These are phyloP conservation scores for Lasiurus borealis DNA, from an alignment of 2,113 vertebrate species.

Conservation along the genomic window DNA sequence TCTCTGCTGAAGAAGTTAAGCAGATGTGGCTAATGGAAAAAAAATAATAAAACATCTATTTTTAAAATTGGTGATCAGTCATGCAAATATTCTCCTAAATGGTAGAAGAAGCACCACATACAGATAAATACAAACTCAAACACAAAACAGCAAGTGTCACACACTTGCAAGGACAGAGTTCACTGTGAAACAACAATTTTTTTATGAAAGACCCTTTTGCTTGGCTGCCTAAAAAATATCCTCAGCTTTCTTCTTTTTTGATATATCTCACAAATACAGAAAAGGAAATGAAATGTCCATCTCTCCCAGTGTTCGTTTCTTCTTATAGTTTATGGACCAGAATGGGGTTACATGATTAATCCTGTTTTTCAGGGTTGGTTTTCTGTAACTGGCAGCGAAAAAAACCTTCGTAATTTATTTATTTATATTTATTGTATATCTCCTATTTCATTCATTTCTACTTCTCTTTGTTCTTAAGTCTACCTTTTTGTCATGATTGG, in stretches of 20 bases:
- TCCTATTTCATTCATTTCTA: too few species aligned
- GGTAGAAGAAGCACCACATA: background rate
- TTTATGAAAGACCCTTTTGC: background rate
- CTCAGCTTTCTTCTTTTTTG: background rate
- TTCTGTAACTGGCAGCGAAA: too few species aligned
- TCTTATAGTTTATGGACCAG: background rate
- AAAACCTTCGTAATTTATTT: too few species aligned
- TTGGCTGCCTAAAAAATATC: background rate
- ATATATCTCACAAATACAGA: background rate
- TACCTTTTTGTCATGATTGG: too few species aligned
- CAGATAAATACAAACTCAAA: background rate
- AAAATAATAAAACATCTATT: background rate
- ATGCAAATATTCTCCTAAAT: background rate
- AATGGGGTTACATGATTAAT: background rate
- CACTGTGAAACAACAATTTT: background rate
- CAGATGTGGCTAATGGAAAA: background rate
- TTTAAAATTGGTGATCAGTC: background rate
- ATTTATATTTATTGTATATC: too few species aligned
- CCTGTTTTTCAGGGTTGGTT: background rate
- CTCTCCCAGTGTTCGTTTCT: background rate
- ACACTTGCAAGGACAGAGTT: background rate
- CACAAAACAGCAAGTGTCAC: background rate
- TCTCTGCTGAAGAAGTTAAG: conserved; percentile 46
- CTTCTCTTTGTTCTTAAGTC: too few species aligned
- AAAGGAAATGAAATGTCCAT: background rate